Conservation (phyloP, 2,888 invertebrate genomes). For the Strigamia transsilvanica region DNA sequence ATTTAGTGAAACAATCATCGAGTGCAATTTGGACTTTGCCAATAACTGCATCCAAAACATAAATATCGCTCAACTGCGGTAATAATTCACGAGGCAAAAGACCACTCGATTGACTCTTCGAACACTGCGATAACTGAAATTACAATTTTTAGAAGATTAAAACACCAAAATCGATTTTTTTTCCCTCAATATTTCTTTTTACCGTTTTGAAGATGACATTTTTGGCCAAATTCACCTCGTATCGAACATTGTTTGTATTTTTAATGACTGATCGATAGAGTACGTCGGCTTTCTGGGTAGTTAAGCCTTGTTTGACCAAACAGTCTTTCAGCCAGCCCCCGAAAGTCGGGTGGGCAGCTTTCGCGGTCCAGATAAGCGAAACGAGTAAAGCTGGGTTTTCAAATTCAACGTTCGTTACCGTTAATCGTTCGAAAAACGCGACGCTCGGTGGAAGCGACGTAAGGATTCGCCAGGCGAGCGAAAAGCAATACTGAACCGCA, state of each 20-base stretch:
- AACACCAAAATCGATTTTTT: background rate
- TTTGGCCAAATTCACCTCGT: constrained; percentile 70
- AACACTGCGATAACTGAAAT: constrained; percentile 53
- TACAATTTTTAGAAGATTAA: background rate
- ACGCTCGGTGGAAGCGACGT: constrained; percentile 89
- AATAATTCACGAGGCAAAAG: constrained; percentile 11
- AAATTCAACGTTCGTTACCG: constrained; percentile 73
- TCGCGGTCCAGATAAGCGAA: constrained; percentile 87
- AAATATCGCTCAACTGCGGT: constrained; percentile 71
- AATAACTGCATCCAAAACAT: constrained; percentile 78
- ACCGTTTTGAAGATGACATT: constrained; percentile 66
- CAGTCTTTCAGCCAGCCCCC: constrained; percentile 91
- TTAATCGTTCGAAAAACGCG: constrained; percentile 81
- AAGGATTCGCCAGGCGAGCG: constrained; percentile 82
- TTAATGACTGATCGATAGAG: constrained; percentile 77
- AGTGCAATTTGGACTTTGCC: constrained; percentile 78
- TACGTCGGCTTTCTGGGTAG: constrained; percentile 79
- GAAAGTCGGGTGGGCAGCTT: constrained; percentile 83
- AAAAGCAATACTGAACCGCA: constrained; percentile 90
- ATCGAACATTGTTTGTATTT: constrained; percentile 73
- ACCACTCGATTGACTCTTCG: background rate
- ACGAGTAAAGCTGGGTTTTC: constrained; percentile 78
- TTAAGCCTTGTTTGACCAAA: constrained; percentile 88
- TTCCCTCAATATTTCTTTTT: constrained; percentile 59
- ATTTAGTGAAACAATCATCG: constrained; percentile 68